Evolutionary conservation across 2,113 vertebrate species (phyloP), one percentile per base, ranked within the genome.

Genomic region (Halichoerus grypus): DNA sequence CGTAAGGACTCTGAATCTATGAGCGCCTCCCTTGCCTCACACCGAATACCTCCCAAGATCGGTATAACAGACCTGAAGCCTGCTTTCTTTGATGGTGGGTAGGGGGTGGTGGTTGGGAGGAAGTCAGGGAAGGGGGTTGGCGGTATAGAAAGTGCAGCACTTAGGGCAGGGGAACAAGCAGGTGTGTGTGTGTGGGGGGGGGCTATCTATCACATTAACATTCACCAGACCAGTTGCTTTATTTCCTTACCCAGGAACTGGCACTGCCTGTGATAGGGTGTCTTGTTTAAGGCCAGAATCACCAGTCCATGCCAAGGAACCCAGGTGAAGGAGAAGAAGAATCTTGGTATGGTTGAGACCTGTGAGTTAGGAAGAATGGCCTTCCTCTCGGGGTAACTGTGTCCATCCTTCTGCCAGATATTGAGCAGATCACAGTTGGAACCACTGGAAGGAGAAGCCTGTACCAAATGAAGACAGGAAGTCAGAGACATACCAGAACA

Each of bases 11-110:
- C 63, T 72, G 67, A 90, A 55, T 86, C 46, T 28, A n/a, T 16
- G 91, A 87, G 46, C 33, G 74, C 65, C 5, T 63, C 89, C 51
- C 21, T 96, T 72, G 57, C 71, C 55, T 96, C 81, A 93, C 31
- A 69, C 1, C 1, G 21, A 63, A 53, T 53, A 12, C 83, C 26
- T 83, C 13, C 28, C 18, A 71, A 74, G 28, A 82, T 96, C 39
- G 77, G 95, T 95, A 84, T 1, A 77, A 80, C 8, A 21, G 91
- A 87, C 97, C 98, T 61, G 96, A 86, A 83, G 28, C 71, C 61
- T n/a, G 87, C 83, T 98, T 98, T 72, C 84, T 97, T 93, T 85
- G 72, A 24, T 83, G 89, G 79, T 6, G 14, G 14, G 9, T 85
- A 15, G 2, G n/a, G 13, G 46, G 21, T 24, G 24, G 7, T 0